A percentile compares a stretch with the other conserved stretches of the same genome.
phyloP scores from a whole-genome alignment of 2,888 invertebrate genomes.

The Amphipyra berbera region DNA sequence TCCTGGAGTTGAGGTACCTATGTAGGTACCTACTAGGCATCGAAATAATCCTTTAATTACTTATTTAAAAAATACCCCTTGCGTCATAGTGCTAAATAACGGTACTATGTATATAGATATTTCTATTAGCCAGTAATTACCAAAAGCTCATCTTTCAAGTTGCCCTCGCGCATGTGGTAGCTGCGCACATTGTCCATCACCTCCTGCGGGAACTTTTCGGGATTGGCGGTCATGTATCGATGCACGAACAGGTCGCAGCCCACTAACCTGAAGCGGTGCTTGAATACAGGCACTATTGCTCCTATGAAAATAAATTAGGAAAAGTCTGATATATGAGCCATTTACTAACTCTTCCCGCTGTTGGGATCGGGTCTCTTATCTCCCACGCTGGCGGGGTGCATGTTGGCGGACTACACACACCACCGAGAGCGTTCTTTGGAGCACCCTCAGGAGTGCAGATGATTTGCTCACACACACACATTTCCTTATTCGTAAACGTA shows the following conservation, averaged over 20 bases:
- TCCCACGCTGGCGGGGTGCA: no score
- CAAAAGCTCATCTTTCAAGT: conserved; percentile 90
- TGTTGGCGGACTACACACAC: no score
- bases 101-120: neutral
- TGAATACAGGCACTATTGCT: conserved; percentile 92
- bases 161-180: conserved; percentile 92
- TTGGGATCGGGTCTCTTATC: no score
- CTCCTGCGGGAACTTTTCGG: conserved; percentile 92
- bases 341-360: no score
- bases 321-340: neutral
- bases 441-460: no score
- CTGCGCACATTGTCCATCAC: conserved; percentile 92
- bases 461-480: no score
- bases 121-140: conserved; percentile 58
- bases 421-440: no score
- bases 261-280: conserved; percentile 93
- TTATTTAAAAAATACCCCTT: no score
- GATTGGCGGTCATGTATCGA: conserved; percentile 93
- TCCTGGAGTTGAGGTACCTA: no score
- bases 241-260: conserved; percentile 94
- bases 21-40: no score
- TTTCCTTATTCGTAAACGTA: no score
- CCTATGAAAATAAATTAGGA: conserved; percentile 69
- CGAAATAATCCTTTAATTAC: no score
- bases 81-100: neutral